Evolutionary conservation across 2,113 vertebrate genomes (phyloP), one percentile per base, ranked within the genome.

Genomic region (Phalacrocorax brasilianus): DNA sequence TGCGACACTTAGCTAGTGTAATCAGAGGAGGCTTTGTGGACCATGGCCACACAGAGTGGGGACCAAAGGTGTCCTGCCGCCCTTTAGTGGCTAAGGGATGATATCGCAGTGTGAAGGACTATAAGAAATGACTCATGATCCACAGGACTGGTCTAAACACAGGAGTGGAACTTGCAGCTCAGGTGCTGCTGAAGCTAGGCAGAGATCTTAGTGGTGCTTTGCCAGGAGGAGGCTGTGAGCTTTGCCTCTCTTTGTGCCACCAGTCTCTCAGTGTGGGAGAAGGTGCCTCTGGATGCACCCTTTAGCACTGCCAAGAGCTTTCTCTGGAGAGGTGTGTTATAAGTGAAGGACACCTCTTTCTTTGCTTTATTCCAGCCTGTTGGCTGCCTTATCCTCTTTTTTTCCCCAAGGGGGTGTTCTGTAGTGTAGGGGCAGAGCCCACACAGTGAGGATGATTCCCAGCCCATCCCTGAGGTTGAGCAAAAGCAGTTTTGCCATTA

Each of bases 1-100:
- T 89, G 65, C 5, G 14, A 35, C 63, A 65, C 45, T 14, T 59
- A 49, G 24, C 30, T 84, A 19, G 27, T 68, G 59, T 92, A 92
- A 63, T 32, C 3, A 2, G 18, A 2, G 18, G 55, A 87, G 56
- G 50, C 44, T 58, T 49, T 2, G 2, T 32, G 24, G 55, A 32
- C 44, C 9, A 1, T 75, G n/a, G n/a, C 30, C 56, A 40, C 23
- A 22, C 9, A 21, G 33, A n/a, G 12, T 13, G 9, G 40, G 70
- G 22, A 72, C 49, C 80, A 89, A 50, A 88, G 67, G 52, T 58
- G 59, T 77, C 96, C 72, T 95, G 76, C 84, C 93, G 92, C 83
- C 86, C 56, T 94, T 75, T n/a, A 93, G 95, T 72, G 91, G 92
- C 58, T 53, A 27, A 76, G 55, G 71, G 56, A 33, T 0, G 2